These are phyloP conservation scores for Chouioia cunea DNA, from an alignment of 2,888 invertebrate species.

Conservation along the genomic window DNA sequence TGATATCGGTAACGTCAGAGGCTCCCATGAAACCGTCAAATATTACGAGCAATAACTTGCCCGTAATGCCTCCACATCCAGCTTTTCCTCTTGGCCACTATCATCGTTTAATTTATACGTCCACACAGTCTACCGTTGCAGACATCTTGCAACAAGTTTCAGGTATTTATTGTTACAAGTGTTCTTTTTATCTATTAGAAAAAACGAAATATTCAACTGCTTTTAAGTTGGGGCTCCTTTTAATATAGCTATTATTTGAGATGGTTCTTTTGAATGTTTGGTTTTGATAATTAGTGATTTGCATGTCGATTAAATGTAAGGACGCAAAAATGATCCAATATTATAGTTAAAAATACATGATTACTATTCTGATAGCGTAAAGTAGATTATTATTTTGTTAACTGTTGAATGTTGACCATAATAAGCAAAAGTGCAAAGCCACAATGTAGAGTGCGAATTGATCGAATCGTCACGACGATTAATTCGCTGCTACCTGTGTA, in stretches of 20 bases:
- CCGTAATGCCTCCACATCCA: conserved; percentile 73
- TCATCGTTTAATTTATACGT: conserved; percentile 80
- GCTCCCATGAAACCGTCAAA: conserved; percentile 62
- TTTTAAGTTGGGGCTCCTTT: no score
- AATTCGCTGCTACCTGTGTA: conserved; percentile 37
- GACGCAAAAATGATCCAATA: no score
- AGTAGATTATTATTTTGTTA: no score
- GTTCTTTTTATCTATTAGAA: conserved; percentile 3
- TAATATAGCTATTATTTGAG: no score
- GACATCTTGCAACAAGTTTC: conserved; percentile 77
- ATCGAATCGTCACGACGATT: conserved; percentile 23
- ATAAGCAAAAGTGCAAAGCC: not conserved
- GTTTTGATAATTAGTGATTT: not conserved
- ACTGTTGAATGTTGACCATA: no score
- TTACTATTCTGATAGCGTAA: no score
- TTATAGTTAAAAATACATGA: no score
- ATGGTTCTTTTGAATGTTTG: no score
- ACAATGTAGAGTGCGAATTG: conserved; percentile 4
- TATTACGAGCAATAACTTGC: conserved; percentile 56
- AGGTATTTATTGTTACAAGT: conserved; percentile 52
- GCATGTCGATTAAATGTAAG: not conserved
- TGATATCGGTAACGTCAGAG: conserved; percentile 76
- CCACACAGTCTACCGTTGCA: conserved; percentile 81
- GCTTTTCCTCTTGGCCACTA: conserved; percentile 81
- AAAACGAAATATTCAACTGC: no score